Percentiles rank a stretch among this genome's conserved stretches.
Evolutionary conservation across 1,140 invertebrate species (phyloP).

Genomic region (Conus betulinus): DNA sequence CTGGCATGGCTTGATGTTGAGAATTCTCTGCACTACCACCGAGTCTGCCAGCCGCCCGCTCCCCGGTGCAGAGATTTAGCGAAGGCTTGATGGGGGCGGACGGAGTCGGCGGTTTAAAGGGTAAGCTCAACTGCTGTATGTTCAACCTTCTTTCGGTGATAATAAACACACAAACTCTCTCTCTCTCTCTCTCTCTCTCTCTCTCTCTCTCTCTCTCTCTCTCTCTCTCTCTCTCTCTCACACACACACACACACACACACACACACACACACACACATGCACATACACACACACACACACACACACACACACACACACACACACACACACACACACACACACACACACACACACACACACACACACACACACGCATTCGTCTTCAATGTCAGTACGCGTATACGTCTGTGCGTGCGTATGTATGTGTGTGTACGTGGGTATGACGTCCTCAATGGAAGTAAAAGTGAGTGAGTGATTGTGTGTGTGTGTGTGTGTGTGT

Average conservation of each 20-base stretch:
- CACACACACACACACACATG: neutral
- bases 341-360: constrained; percentile 12
- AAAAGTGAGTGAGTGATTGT: neutral
- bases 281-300: constrained; percentile 8
- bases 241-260: neutral
- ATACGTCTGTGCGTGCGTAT: neutral
- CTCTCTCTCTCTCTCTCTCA: neutral
- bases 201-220: neutral
- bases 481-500: constrained; percentile 7
- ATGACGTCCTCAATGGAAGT: neutral
- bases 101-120: too few relatives aligned
- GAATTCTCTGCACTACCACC: too few relatives aligned
- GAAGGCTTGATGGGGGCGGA: too few relatives aligned
- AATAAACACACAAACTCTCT: neutral
- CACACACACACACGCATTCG: neutral
- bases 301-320: constrained; percentile 7
- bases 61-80: too few relatives aligned
- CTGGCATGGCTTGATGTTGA: too few relatives aligned
- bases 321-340: constrained; percentile 10
- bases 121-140: too few relatives aligned
- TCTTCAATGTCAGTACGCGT: neutral
- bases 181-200: neutral
- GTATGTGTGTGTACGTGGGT: neutral
- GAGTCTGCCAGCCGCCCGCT: too few relatives aligned
- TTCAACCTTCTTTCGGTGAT: neutral